phyloP scores from a whole-genome alignment of 2,888 invertebrate species.

The Gymnocheta viridis region DNA sequence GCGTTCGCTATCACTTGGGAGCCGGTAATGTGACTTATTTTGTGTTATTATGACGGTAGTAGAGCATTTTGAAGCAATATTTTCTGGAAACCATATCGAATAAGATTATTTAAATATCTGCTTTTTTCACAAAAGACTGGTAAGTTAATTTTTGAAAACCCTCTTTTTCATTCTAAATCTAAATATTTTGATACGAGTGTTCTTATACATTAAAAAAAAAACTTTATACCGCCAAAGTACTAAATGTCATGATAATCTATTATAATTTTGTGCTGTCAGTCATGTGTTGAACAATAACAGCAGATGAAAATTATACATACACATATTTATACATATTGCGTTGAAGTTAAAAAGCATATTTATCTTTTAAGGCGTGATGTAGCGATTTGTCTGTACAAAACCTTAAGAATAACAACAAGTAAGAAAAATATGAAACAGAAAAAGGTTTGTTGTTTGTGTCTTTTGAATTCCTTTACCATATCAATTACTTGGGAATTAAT shows the following conservation, averaged over 20 bases:
- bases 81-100: neutral
- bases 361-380: conserved; percentile 42
- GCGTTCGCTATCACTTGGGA: too few species aligned
- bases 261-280: conserved; percentile 67
- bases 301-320: conserved; percentile 1
- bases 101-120: neutral
- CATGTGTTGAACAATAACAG: conserved; percentile 54
- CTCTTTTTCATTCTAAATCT: conserved; percentile 13
- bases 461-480: conserved; percentile 14
- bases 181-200: conserved; percentile 42
- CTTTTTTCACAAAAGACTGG: neutral
- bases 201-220: conserved; percentile 4
- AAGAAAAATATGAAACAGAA: conserved; percentile 1
- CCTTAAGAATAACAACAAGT: neutral
- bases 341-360: conserved; percentile 4
- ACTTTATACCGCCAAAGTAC: conserved; percentile 8
- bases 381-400: neutral
- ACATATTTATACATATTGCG: neutral
- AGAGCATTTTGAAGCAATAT: neutral
- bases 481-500: conserved; percentile 36
- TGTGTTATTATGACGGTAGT: neutral
- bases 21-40: too few species aligned
- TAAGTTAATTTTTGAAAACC: neutral
- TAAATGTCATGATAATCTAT: conserved; percentile 59
- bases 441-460: neutral